Evolutionary conservation across 2,797 vertebrate genomes (phyloP).

Genomic region (Poeciliopsis infans): DNA sequence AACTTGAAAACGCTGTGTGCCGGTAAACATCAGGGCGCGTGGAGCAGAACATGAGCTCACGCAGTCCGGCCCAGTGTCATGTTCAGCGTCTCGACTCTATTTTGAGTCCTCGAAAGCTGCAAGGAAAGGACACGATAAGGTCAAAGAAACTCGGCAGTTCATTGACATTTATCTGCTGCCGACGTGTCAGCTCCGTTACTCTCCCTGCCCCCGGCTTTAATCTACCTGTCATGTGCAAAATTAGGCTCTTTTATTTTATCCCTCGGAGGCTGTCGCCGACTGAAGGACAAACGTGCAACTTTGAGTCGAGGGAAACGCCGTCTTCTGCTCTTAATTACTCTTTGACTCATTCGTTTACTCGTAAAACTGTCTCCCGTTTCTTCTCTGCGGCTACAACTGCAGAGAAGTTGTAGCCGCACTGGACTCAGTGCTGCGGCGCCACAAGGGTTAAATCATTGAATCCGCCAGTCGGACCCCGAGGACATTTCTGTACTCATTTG

Average conservation of each 20-base stretch:
- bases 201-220: too few species aligned
- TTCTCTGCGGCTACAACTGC: neutral
- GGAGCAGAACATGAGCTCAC: constrained; percentile 25
- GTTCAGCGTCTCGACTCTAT: constrained; percentile 69
- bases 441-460: constrained; percentile 29
- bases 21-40: constrained; percentile 8
- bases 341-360: neutral
- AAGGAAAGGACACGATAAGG: constrained; percentile 64
- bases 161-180: constrained; percentile 70
- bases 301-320: neutral
- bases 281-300: neutral
- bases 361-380: neutral
- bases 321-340: neutral
- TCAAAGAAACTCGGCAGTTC: constrained; percentile 72
- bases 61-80: constrained; percentile 49
- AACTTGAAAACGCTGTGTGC: neutral
- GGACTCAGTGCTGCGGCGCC: constrained; percentile 5
- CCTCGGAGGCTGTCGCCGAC: neutral
- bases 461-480: constrained; percentile 15
- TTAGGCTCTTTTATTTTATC: neutral
- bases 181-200: neutral
- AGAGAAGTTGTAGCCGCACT: neutral
- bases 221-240: neutral
- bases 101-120: constrained; percentile 65
- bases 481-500: constrained; percentile 36